Evolutionary conservation across 2,113 vertebrate species (phyloP), one percentile per base, ranked within the genome.

Genomic region (Ailuropoda melanoleuca): DNA sequence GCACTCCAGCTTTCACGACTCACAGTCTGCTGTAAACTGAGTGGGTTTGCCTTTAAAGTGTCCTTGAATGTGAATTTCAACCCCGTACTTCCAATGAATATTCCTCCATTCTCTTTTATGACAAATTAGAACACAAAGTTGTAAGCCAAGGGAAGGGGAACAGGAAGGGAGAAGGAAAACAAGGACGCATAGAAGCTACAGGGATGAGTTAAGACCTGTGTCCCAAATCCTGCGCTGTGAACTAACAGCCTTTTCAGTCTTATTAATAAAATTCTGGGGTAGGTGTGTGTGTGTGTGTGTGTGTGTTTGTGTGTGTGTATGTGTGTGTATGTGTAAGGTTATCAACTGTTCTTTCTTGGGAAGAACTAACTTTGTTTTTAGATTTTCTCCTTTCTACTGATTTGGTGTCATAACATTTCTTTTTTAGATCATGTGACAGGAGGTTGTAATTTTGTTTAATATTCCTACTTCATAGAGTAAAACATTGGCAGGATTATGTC

Each of bases 131-230:
- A 96, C 62, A 75, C 53, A 55, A 70, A 87, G 29, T 56, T 62
- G 3, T 39, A 7, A 50, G 8, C 66, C 17, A 87, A 56, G 26
- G 13, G 19, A 85, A 48, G 43, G 3, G 12, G 8, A 21, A 55
- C 0, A 2, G 26, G 19, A 12, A 23, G 31, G 26, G 46, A 31
- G 9, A 77, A 88, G 17, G 12, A 50, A 88, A 74, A 3, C 0
- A 12, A 53, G 58, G 43, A 1, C 10, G 2, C n/a, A 0, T 0
- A 46, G n/a, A 48, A 53, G 43, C 12, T 21, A 19, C 0, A 3
- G 37, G 7, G 43, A 56, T 39, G 68, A 87, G 29, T 48, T 26
- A 37, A 84, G 18, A 18, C 24, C 6, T 8, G 1, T 66, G 15
- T 77, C 34, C 62, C 9, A 24, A 75, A 60, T 81, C 19, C 64